Evolutionary conservation across 1,140 invertebrate genomes (phyloP).

Genomic region (Apis laboriosa): DNA sequence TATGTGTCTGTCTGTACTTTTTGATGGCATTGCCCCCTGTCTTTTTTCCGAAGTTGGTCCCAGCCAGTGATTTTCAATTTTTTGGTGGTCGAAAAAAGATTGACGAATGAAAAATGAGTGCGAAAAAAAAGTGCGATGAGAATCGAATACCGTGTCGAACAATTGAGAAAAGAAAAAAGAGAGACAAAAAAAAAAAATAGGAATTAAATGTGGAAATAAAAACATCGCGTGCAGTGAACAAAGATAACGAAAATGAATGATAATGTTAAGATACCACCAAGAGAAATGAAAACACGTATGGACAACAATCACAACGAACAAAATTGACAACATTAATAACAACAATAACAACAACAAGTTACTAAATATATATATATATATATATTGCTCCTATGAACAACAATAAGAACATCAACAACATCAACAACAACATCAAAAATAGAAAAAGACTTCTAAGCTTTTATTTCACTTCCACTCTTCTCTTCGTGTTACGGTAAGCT

Average conservation of each 20-base stretch:
- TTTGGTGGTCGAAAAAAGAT: slow-evolving; percentile 55
- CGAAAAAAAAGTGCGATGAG: not conserved
- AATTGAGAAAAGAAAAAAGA: not conserved
- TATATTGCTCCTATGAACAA: slow-evolving; percentile 45
- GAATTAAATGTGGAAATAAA: not conserved
- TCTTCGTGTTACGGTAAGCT: slow-evolving; percentile 74
- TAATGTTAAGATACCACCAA: slow-evolving; percentile 48
- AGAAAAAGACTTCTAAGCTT: slow-evolving; percentile 42
- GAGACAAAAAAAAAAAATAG: not conserved
- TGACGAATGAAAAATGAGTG: not conserved
- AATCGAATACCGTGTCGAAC: not conserved
- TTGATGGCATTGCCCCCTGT: slow-evolving; percentile 55
- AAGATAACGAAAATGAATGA: slow-evolving; percentile 13
- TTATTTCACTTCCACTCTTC: slow-evolving; percentile 61
- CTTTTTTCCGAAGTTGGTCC: slow-evolving; percentile 73
- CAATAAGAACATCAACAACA: slow-evolving; percentile 57
- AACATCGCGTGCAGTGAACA: not conserved
- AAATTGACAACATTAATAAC: slow-evolving; percentile 54
- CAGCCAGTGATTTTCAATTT: slow-evolving; percentile 67
- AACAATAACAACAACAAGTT: slow-evolving; percentile 22
- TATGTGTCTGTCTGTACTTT: slow-evolving; percentile 78
- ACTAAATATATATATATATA: not conserved
- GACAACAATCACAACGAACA: slow-evolving; percentile 55
- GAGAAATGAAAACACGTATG: slow-evolving; percentile 62
- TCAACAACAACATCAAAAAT: slow-evolving; percentile 51